A percentile compares a stretch with the other conserved stretches of the same genome.
Conservation (phyloP, 2,888 invertebrate species). For the Meteorus colon region DNA sequence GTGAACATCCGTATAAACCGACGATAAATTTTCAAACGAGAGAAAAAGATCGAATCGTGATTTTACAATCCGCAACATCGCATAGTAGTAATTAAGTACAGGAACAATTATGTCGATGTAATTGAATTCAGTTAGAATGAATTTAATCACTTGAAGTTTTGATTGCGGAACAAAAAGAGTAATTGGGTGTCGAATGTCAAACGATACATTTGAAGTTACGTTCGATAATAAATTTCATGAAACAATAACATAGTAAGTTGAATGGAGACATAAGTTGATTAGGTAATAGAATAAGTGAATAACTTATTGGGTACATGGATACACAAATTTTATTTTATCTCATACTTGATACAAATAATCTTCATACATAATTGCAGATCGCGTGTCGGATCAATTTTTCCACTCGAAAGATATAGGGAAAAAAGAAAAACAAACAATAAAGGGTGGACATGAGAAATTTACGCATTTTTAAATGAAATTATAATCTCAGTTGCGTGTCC, state of each 20-base stretch:
- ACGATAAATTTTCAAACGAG: background rate
- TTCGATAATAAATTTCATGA: no score
- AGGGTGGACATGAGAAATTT: slow-evolving; percentile 21
- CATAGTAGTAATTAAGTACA: background rate
- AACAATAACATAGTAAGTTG: no score
- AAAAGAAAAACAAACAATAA: slow-evolving; percentile 5
- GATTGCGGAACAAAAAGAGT: background rate
- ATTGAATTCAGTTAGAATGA: background rate
- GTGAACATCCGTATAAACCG: background rate
- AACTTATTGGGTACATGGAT: no score
- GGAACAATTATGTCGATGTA: background rate
- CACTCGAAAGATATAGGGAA: slow-evolving; percentile 4
- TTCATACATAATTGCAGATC: background rate
- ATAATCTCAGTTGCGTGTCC: slow-evolving; percentile 37
- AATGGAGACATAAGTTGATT: no score
- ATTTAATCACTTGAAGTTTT: background rate
- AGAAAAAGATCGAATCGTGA: background rate
- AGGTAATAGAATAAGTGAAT: no score
- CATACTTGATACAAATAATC: no score
- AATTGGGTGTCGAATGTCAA: background rate
- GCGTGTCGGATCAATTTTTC: slow-evolving; percentile 2
- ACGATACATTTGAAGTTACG: no score
- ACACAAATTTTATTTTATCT: no score
- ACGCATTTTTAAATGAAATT: slow-evolving; percentile 36
- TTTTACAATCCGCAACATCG: background rate